Evolutionary conservation across 2,113 vertebrate genomes (phyloP), one percentile per base, ranked within the genome.

Genomic region (Rousettus leschenaultii): DNA sequence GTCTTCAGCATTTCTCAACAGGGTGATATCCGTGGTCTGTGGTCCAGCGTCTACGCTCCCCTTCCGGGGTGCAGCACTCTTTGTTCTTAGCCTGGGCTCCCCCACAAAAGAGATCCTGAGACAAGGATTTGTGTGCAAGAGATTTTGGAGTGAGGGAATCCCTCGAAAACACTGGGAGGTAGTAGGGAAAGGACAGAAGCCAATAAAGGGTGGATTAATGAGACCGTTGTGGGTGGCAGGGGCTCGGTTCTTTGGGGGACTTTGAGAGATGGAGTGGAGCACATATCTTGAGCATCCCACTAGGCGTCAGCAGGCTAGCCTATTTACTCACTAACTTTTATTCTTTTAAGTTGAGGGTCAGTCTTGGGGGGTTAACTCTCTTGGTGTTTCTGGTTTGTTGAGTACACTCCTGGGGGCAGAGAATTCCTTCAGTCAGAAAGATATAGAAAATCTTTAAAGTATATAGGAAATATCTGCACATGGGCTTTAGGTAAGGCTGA

Each of bases 371-470:
- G 55, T 68, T 68, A 35, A 43, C 33, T 33, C 84, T 77, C 70
- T 70, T 65, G 87, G 18, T 65, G 28, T 82, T 59, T 82, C 40
- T 21, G 28, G 80, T 3, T 48, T 55, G 7, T 21, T 48, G 22
- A 51, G 4, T 51, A 7, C 5, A 30, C 24, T 15, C 14, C 26
- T 10, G 12, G 65, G 28, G 19, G 86, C 26, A 68, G 40, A 86
- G 74, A 78, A 73, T 61, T 30, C 51, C 24, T 40, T 43, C n/a
- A 33, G 30, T 53, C 33, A 89, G 55, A 95, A 86, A 82, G 24
- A n/a, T 10, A 4, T 2, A 55, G 4, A 19, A n/a, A 68, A 21
- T 16, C 66, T 40, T 66, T 53, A 40, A 33, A 57, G 30, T 33
- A 33, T 26, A 38, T 22, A 33, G 28, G 38, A 66, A 87, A 33